Conservation (phyloP, 2,113 vertebrate genomes). For the Leptobrachium leishanense region DNA sequence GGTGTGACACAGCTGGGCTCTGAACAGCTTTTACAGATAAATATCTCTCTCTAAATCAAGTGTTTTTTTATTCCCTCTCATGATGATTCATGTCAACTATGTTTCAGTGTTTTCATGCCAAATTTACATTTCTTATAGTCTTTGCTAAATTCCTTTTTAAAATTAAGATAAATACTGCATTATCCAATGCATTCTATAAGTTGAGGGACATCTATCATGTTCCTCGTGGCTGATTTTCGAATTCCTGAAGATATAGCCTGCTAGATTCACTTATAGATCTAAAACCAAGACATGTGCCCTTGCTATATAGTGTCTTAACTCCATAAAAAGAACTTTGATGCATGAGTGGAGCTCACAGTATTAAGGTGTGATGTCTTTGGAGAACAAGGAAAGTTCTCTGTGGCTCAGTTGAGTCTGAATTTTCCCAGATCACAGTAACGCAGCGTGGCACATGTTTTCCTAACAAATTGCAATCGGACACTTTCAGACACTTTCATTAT, state of each 20-base stretch:
- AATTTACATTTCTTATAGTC: too few relatives aligned
- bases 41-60: too few relatives aligned
- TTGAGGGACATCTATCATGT: too few relatives aligned
- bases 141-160: too few relatives aligned
- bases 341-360: not conserved
- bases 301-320: not conserved
- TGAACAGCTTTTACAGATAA: too few relatives aligned
- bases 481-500: constrained; percentile 88
- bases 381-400: not conserved
- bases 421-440: constrained; percentile 71
- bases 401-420: constrained; percentile 68
- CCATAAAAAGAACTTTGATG: not conserved
- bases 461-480: constrained; percentile 87
- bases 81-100: too few relatives aligned
- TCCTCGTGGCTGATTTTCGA: too few relatives aligned
- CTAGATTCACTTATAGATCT: not conserved
- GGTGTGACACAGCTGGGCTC: too few relatives aligned
- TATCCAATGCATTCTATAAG: too few relatives aligned
- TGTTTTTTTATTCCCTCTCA: too few relatives aligned
- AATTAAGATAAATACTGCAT: too few relatives aligned
- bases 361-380: constrained; percentile 10
- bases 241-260: not conserved
- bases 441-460: constrained; percentile 82
- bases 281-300: not conserved
- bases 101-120: too few relatives aligned